Evolutionary conservation across 1,140 invertebrate species (phyloP).

Genomic region (Watersipora subatra): DNA sequence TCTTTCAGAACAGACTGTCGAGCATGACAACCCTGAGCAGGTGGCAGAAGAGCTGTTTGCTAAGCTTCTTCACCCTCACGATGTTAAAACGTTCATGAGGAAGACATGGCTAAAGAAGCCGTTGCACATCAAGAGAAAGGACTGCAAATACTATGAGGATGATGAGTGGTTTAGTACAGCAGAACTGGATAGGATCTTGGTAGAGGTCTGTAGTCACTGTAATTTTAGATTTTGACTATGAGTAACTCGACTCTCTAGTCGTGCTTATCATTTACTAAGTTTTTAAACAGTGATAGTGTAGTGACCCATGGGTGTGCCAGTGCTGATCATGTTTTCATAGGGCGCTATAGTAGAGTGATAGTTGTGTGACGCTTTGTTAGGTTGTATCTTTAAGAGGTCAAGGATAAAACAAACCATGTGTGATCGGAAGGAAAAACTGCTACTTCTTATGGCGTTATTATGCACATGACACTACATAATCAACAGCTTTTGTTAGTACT

Average conservation of each 20-base stretch:
- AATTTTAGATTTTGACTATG: too few relatives aligned
- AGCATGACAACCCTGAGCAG: not conserved
- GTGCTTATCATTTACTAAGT: not conserved
- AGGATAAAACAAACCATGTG: too few relatives aligned
- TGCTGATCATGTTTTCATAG: not conserved
- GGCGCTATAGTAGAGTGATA: not conserved
- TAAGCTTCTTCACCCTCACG: not conserved
- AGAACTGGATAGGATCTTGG: conserved; percentile 62
- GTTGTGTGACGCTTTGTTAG: not conserved
- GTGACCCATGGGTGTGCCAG: not conserved
- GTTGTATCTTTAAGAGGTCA: not conserved
- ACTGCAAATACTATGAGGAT: not conserved
- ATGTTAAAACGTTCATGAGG: not conserved
- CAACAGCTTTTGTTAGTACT: too few relatives aligned
- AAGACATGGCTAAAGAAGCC: not conserved
- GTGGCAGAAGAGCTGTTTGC: not conserved
- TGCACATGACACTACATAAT: too few relatives aligned
- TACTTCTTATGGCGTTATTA: too few relatives aligned
- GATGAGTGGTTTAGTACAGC: conserved; percentile 57
- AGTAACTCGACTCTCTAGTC: too few relatives aligned
- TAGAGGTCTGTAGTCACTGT: conserved; percentile 33
- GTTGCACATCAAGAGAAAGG: not conserved
- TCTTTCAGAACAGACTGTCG: too few relatives aligned
- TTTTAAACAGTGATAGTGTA: not conserved
- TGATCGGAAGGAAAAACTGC: too few relatives aligned